These are phyloP conservation scores for Drosophila subquinaria DNA, from an alignment of 2,888 invertebrate species.

Conservation along the genomic window DNA sequence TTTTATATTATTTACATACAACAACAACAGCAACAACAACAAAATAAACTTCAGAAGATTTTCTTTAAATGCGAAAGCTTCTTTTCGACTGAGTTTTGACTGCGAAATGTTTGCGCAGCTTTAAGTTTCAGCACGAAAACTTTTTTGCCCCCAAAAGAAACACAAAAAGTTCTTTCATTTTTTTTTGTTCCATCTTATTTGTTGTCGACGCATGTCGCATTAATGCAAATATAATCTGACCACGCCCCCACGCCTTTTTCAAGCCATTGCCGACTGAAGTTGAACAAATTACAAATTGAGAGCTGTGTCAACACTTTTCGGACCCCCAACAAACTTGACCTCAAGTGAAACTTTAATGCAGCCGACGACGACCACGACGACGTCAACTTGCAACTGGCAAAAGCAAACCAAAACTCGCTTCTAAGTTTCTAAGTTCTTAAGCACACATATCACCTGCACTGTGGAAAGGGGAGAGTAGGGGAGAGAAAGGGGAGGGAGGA, in stretches of 20 bases:
- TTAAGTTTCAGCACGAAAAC: slow-evolving; percentile 47
- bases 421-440: slow-evolving; percentile 71
- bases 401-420: slow-evolving; percentile 61
- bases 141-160: slow-evolving; percentile 18
- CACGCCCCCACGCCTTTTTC: slow-evolving; percentile 8
- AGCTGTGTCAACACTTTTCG: slow-evolving; percentile 56
- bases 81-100: slow-evolving; percentile 23
- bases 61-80: slow-evolving; percentile 41
- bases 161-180: slow-evolving; percentile 32
- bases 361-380: slow-evolving; percentile 28
- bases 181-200: slow-evolving; percentile 15
- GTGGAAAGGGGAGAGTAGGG: neutral
- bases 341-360: slow-evolving; percentile 64
- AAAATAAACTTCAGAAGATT: slow-evolving; percentile 47
- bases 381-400: slow-evolving; percentile 46
- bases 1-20: slow-evolving; percentile 66
- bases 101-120: slow-evolving; percentile 55
- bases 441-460: slow-evolving; percentile 67
- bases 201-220: slow-evolving; percentile 56
- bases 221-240: slow-evolving; percentile 68
- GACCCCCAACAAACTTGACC: slow-evolving; percentile 48
- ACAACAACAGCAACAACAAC: slow-evolving; percentile 4
- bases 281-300: slow-evolving; percentile 72
- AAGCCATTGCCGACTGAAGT: slow-evolving; percentile 16
- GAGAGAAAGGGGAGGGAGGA: neutral